These are phyloP conservation scores for Volucella inanis DNA, from an alignment of 2,888 invertebrate genomes.

Conservation along the genomic window DNA sequence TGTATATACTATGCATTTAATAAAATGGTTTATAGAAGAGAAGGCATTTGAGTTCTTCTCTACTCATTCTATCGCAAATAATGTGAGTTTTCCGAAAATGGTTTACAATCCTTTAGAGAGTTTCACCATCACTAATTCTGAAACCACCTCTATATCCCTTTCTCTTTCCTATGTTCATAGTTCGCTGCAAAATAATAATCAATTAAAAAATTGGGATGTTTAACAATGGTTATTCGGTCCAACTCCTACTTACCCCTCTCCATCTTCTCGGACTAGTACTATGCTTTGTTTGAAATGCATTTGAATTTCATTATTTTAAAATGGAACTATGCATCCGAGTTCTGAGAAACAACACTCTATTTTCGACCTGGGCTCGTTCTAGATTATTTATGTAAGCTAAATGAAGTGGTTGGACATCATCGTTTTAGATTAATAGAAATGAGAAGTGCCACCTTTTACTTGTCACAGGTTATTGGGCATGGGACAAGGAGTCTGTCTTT, in stretches of 20 bases:
- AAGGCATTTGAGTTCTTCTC: conserved; percentile 66
- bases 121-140: not conserved
- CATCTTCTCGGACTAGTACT: not conserved
- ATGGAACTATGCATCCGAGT: conserved; percentile 56
- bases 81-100: conserved; percentile 46
- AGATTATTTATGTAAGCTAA: conserved; percentile 67
- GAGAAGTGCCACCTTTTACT: conserved; percentile 34
- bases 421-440: conserved; percentile 57
- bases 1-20: conserved; percentile 54
- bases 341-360: not conserved
- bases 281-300: conserved; percentile 67
- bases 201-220: conserved; percentile 69
- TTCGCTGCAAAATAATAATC: conserved; percentile 71
- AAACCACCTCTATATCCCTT: not conserved
- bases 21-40: conserved; percentile 60
- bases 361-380: conserved; percentile 40
- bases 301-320: conserved; percentile 67
- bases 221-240: conserved; percentile 57
- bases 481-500: not conserved
- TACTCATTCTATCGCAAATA: conserved; percentile 26
- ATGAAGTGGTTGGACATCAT: conserved; percentile 69
- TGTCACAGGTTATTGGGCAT: not conserved
- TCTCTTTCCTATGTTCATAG: conserved; percentile 37
- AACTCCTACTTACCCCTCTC: not conserved
- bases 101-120: conserved; percentile 52